phyloP scores from a whole-genome alignment of 2,888 invertebrate species.

The Thelaira solivaga region DNA sequence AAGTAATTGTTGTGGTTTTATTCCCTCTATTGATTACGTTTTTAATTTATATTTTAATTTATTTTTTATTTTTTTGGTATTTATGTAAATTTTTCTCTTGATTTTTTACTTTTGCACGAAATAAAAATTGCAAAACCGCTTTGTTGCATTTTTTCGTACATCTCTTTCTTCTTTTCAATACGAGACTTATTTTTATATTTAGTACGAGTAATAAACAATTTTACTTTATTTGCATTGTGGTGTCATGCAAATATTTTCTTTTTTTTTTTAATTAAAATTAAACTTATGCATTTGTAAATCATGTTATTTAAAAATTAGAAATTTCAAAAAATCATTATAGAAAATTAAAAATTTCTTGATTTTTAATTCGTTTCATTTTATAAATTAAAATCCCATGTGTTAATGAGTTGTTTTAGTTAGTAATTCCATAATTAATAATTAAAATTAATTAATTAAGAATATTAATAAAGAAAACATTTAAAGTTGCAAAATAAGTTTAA shows the following conservation, averaged over 20 bases:
- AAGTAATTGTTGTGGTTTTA: conserved; percentile 24
- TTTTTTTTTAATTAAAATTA: neutral
- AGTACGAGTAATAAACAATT: conserved; percentile 1
- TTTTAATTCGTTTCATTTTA: neutral
- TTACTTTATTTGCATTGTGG: conserved; percentile 1
- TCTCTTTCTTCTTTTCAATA: conserved; percentile 5
- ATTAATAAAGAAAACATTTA: no score
- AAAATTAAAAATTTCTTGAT: neutral
- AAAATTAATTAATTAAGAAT: no score
- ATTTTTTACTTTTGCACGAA: neutral
- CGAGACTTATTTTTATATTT: conserved; percentile 1
- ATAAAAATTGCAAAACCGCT: conserved; percentile 20
- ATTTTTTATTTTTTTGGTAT: neutral
- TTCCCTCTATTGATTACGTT: neutral
- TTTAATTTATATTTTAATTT: neutral
- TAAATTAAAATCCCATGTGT: conserved; percentile 16
- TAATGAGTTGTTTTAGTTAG: conserved; percentile 56
- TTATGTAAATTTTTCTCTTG: neutral
- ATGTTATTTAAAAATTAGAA: neutral
- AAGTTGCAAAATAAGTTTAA: no score
- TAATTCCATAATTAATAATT: no score
- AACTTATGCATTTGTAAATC: neutral
- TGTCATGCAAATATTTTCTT: conserved; percentile 23
- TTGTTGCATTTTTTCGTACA: conserved; percentile 54
- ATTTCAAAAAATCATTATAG: neutral